phyloP scores from a whole-genome alignment of 2,888 invertebrate genomes.

The Drosophila anceps region DNA sequence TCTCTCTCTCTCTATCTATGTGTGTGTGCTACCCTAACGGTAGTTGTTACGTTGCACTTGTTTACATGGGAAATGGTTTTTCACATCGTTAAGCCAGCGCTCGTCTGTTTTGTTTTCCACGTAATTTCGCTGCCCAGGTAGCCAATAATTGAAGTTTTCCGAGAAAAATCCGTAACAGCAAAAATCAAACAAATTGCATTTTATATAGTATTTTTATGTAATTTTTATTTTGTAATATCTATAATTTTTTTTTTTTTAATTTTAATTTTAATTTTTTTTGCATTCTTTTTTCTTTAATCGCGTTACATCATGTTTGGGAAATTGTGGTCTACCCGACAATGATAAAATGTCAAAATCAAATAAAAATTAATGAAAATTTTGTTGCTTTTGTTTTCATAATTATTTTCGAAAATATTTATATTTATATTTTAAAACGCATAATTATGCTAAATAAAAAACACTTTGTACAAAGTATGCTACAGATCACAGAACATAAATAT shows the following conservation, averaged over 20 bases:
- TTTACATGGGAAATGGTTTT: slow-evolving; percentile 76
- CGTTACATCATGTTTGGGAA: slow-evolving; percentile 14
- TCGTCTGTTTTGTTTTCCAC: slow-evolving; percentile 41
- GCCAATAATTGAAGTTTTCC: slow-evolving; percentile 4
- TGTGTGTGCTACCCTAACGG: slow-evolving; percentile 17
- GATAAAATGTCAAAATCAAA: slow-evolving; percentile 3
- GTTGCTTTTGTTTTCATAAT: slow-evolving; percentile 15
- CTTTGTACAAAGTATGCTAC: slow-evolving; percentile 85
- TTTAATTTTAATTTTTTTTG: slow-evolving; percentile 15
- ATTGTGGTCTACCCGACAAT: slow-evolving; percentile 16
- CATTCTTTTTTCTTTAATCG: slow-evolving; percentile 35
- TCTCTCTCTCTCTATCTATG: neutral
- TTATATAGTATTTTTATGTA: slow-evolving; percentile 61
- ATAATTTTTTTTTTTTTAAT: slow-evolving; percentile 53
- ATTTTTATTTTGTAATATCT: slow-evolving; percentile 72
- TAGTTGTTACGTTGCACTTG: slow-evolving; percentile 69
- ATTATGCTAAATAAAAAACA: slow-evolving; percentile 83
- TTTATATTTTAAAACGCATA: slow-evolving; percentile 67
- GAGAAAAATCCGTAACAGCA: neutral
- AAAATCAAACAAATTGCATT: slow-evolving; percentile 27
- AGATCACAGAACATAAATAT: slow-evolving; percentile 85
- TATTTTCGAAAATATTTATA: slow-evolving; percentile 45
- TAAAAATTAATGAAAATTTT: slow-evolving; percentile 26
- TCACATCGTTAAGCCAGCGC: slow-evolving; percentile 47
- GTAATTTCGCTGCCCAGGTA: slow-evolving; percentile 46